Percentiles rank a stretch among this genome's conserved stretches.
These are phyloP conservation scores for Andricus quercusramuli DNA, from an alignment of 2,888 invertebrate genomes.

Conservation along the genomic window DNA sequence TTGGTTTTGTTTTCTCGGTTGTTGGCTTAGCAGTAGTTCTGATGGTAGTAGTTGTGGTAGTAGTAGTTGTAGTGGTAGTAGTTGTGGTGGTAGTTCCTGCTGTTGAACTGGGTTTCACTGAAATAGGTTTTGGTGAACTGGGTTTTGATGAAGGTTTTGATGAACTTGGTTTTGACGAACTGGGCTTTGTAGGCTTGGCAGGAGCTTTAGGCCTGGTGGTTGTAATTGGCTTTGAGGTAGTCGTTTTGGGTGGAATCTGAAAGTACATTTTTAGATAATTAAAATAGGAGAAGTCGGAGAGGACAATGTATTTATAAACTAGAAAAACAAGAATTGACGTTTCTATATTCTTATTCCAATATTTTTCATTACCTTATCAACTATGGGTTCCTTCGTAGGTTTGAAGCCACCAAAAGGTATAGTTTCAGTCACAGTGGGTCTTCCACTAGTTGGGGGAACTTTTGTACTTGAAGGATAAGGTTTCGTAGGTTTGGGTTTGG, in stretches of 20 bases:
- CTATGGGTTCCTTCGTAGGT: constrained; percentile 49
- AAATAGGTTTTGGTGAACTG: constrained; percentile 38
- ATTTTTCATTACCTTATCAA: background rate
- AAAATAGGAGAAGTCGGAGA: background rate
- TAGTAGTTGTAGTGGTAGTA: constrained; percentile 50
- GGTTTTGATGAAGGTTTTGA: constrained; percentile 10
- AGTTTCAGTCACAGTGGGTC: constrained; percentile 5
- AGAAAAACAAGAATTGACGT: background rate
- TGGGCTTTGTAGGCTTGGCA: constrained; percentile 28
- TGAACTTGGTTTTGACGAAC: constrained; percentile 39
- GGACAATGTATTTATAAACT: no score
- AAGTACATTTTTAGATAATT: background rate
- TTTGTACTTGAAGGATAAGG: constrained; percentile 11
- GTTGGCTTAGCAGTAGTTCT: constrained; percentile 54
- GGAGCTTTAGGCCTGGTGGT: constrained; percentile 30
- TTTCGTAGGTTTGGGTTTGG: constrained; percentile 64
- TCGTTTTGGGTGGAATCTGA: constrained; percentile 38
- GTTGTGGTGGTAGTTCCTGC: constrained; percentile 52
- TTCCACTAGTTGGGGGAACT: background rate
- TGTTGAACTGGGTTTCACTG: constrained; percentile 34
- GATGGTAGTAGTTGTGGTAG: constrained; percentile 47
- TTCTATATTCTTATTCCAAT: background rate
- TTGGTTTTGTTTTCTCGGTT: constrained; percentile 50
- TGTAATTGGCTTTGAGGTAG: constrained; percentile 51
- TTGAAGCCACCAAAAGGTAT: constrained; percentile 37